Evolutionary conservation across 2,113 vertebrate species (phyloP), one percentile per base, ranked within the genome.

Genomic region (Rhineura floridana): DNA sequence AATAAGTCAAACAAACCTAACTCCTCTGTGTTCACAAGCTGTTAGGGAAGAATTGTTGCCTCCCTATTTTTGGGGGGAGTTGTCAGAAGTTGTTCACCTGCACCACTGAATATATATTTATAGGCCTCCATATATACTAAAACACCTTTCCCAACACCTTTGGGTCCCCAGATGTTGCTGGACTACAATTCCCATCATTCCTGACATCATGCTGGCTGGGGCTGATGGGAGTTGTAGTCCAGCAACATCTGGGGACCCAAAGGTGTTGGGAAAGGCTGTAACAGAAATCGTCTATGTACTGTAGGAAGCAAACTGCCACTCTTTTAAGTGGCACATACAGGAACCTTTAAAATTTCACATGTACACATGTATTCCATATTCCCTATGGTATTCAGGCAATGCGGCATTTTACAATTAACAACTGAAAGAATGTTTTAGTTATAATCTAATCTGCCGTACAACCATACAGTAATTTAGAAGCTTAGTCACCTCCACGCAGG

Each of bases 391-490:
- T 85, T 93, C 92, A 91, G 72, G 91, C 91, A 93, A 93, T 46
- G 93, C 85, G 86, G 91, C 90, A 93, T 92, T 92, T 92, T 92
- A 70, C 92, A 93, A 94, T 93, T 39, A 94, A 93, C 87, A 90
- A 94, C 93, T 92, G 91, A 93, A 94, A 93, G 87, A 95, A 2
- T n/a, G 89, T 93, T 94, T n/a, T 92, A 93, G 94, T 92, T 87
- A 94, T 91, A 95, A 94, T 93, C 93, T 95, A 93, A 93, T 93
- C 94, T 94, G 93, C 93, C 91, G 89, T 93, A 92, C 93, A 94
- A 93, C 93, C 91, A 89, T 93, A 92, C 93, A 94, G 90, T 91
- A 91, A 84, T 92, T 95, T 93, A 94, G 93, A 95, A 95, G 93
- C 92, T 91, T 93, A 92, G 93, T 92, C 0, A 78, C 91, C 93